Conservation (phyloP, 2,113 vertebrate genomes). For the Archocentrus centrarchus region DNA sequence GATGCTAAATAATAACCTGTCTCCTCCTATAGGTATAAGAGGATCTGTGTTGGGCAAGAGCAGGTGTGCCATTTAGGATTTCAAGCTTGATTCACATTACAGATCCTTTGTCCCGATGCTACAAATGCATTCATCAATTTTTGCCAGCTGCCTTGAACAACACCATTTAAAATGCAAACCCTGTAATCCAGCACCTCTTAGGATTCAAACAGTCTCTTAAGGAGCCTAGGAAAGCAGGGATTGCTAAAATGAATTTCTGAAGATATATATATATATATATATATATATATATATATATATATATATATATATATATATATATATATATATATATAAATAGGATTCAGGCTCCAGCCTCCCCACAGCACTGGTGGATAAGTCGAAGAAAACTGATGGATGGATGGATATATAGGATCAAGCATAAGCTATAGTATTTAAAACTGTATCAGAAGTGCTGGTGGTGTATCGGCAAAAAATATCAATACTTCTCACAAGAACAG, state of each 20-base stretch:
- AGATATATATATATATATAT: background rate
- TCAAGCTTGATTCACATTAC: conserved; percentile 35
- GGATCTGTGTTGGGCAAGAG: conserved; percentile 30
- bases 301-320: background rate
- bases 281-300: background rate
- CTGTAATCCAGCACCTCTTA: conserved; percentile 53
- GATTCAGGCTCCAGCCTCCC: background rate
- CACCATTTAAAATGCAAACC: conserved; percentile 70
- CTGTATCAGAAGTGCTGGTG: background rate
- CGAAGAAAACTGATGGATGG: background rate
- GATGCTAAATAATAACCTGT: conserved; percentile 22
- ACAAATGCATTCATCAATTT: conserved; percentile 40
- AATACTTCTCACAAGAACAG: background rate
- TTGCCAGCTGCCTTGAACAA: conserved; percentile 48
- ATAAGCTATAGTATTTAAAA: conserved; percentile 2
- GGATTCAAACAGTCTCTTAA: conserved; percentile 52
- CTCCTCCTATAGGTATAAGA: conserved; percentile 31
- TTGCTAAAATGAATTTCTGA: conserved; percentile 14
- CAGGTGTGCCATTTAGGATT: conserved; percentile 52
- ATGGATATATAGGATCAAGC: conserved; percentile 18
- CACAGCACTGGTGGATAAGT: background rate
- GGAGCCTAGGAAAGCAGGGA: conserved; percentile 16
- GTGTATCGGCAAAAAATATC: background rate
- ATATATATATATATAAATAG: background rate
- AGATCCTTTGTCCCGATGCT: conserved; percentile 51